Conservation (phyloP, 2,888 invertebrate species). For the Torymus auratus region DNA sequence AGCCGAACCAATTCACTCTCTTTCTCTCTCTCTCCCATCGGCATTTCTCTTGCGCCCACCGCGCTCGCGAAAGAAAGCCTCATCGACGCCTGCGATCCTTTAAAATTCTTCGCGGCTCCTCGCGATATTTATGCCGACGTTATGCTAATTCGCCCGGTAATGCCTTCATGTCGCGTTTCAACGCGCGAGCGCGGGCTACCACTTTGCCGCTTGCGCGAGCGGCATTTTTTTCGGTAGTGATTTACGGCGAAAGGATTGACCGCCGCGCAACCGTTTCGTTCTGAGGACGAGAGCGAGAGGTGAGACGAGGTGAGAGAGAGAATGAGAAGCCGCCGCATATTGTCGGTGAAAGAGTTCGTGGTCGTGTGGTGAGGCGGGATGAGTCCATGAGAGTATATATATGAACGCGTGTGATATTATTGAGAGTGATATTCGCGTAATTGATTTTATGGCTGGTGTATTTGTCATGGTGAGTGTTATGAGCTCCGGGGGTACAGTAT, state of each 20-base stretch:
- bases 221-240: slow-evolving; percentile 50
- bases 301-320: not conserved
- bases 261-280: not conserved
- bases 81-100: slow-evolving; percentile 43
- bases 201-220: slow-evolving; percentile 32
- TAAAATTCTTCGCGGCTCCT: slow-evolving; percentile 53
- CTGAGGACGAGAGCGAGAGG: no score
- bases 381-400: no score
- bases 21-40: no score
- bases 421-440: no score
- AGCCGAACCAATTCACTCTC: not conserved
- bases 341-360: no score
- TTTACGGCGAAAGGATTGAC: slow-evolving; percentile 64
- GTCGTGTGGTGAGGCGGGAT: no score
- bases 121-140: slow-evolving; percentile 70
- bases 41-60: no score
- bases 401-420: no score
- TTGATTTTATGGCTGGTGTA: no score
- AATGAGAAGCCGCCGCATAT: no score
- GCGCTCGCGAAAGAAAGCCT: slow-evolving; percentile 37
- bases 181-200: slow-evolving; percentile 63
- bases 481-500: not conserved
- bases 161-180: slow-evolving; percentile 68
- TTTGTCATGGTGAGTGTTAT: not conserved
- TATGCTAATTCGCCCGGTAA: slow-evolving; percentile 68